A percentile compares a stretch with the other conserved stretches of the same genome.
Conservation (phyloP, 37 sponge, comb jelly and placozoan genomes). For the Cladorhizidae sp. region DNA sequence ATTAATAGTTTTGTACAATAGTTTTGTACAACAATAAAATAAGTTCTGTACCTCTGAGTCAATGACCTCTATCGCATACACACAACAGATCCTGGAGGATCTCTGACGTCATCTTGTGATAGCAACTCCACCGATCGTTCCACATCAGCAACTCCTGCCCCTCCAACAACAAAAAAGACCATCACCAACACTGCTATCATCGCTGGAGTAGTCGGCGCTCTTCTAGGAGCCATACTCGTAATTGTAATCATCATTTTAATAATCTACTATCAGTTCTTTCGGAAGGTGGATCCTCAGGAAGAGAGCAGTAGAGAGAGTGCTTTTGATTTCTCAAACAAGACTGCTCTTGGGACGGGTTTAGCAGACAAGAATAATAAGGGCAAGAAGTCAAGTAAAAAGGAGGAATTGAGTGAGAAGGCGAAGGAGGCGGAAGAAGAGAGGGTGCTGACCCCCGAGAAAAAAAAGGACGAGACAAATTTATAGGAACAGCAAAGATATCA, state of each 20-base stretch:
- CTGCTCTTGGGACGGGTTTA: background rate
- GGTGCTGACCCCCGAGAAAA: background rate
- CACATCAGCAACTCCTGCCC: background rate
- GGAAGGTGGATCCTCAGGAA: constrained; percentile 14
- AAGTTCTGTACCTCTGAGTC: too few species aligned
- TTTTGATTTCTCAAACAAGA: constrained; percentile 43
- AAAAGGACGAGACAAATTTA: background rate
- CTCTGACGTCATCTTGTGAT: background rate
- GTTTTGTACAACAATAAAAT: too few species aligned
- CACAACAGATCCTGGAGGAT: constrained; percentile 2
- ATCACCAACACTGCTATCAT: constrained; percentile 24
- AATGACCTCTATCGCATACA: too few species aligned
- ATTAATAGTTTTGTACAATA: too few species aligned
- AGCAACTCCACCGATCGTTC: background rate
- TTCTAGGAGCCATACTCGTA: constrained; percentile 27
- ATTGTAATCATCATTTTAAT: constrained; percentile 22
- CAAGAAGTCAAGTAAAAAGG: background rate
- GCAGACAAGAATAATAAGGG: background rate
- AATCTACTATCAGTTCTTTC: constrained; percentile 41
- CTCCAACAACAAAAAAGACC: background rate
- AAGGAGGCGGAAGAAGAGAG: background rate
- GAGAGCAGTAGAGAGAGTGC: constrained; percentile 28
- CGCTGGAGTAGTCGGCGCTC: constrained; percentile 22
- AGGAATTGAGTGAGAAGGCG: background rate
- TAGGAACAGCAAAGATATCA: background rate